Base-by-base conservation (phyloP, 2,113 vertebrate genomes). In the Lipophrys pholis region DNA sequence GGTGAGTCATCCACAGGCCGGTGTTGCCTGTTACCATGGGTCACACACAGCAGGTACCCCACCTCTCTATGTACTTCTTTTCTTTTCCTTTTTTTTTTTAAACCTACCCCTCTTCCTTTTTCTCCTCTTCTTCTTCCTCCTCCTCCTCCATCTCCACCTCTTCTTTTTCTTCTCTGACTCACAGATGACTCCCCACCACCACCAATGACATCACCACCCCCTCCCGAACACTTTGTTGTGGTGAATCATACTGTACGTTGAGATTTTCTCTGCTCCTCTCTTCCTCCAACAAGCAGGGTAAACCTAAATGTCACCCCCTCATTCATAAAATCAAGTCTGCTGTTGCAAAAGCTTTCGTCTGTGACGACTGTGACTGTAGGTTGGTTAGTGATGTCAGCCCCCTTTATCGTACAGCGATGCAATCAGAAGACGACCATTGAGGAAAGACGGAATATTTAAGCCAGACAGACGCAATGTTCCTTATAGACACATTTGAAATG, bases 191-290 rank as follows among this genome's bases (percentile, higher is more conserved):
- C 88, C 84, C 82, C 74, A 72, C 76, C 82, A 82, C 71, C 83
- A 73, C 78, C 78, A 40, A 84, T 91, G 90, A 90, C 88, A 89
- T 89, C 91, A 91, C 60, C 65, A 72, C 76, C 86, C 87, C 83
- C 86, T 81, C 78, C 76, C 84, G 58, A 59, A 69, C 78, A 78
- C 90, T 85, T 81, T 90, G 81, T 91, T 90, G 88, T 84, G 87
- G 87, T 92, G 90, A 92, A 85, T 92, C 90, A 92, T 81, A 89
- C 91, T 85, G 88, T 88, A 91, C 61, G 81, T 76, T 69, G 74
- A 87, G 78, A 85, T 76, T 80, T 75, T 77, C 73, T 76, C 43
- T 5, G n/a, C 69, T 79, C 43, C 51, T 62, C 38, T 80, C 79
- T 78, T 59, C 73, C 63, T 55, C 70, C 62, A 67, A 74, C 30